These are phyloP conservation scores for Corbicula japonica DNA, from an alignment of 2,888 invertebrate genomes.

Conservation along the genomic window DNA sequence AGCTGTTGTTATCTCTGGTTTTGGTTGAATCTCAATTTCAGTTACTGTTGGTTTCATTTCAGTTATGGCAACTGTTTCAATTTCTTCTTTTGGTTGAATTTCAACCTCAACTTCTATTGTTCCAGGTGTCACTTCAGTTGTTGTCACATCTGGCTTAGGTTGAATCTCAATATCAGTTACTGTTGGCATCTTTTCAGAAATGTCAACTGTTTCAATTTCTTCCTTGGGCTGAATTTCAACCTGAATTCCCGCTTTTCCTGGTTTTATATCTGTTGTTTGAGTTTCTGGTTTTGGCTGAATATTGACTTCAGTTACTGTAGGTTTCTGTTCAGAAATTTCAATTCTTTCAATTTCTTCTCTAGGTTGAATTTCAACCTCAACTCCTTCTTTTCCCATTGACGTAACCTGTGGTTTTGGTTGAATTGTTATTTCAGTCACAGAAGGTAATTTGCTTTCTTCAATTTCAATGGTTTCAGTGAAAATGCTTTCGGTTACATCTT, in stretches of 20 bases:
- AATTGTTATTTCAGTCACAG: conserved; percentile 16
- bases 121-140: conserved; percentile 25
- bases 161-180: no score
- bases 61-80: conserved; percentile 16
- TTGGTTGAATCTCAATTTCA: conserved; percentile 17
- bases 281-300: no score
- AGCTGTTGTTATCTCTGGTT: conserved; percentile 5
- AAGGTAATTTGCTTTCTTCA: background rate
- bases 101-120: conserved; percentile 31
- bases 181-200: conserved; percentile 1
- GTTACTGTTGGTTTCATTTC: conserved; percentile 18
- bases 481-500: conserved; percentile 4
- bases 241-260: conserved; percentile 5
- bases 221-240: conserved; percentile 6
- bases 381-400: background rate
- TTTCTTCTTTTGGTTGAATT: conserved; percentile 26
- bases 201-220: conserved; percentile 37
- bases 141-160: no score
- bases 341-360: conserved; percentile 34
- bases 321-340: conserved; percentile 14
- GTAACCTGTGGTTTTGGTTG: background rate
- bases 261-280: conserved; percentile 9
- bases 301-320: background rate
- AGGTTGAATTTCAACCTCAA: conserved; percentile 12
- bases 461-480: conserved; percentile 6